Percentiles rank a stretch among this genome's conserved stretches.
Conservation (phyloP, 1,140 invertebrate species). For the Lasioglossum albipes region DNA sequence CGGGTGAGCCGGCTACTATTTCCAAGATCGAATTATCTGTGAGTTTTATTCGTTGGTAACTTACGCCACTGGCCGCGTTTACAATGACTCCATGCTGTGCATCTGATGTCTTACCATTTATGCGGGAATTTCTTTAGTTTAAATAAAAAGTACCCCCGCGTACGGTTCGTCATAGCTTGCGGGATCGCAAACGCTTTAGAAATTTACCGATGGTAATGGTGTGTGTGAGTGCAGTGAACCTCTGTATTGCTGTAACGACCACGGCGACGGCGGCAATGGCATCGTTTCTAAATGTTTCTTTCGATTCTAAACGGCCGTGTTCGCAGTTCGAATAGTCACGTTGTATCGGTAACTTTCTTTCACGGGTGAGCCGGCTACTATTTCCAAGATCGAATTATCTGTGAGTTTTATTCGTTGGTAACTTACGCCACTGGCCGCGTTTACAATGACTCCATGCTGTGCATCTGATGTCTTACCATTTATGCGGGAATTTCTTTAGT, state of each 20-base stretch:
- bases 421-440: slow-evolving; percentile 67
- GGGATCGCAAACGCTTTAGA: not conserved
- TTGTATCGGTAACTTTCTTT: slow-evolving; percentile 17
- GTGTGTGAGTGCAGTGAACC: slow-evolving; percentile 11
- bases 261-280: slow-evolving; percentile 55
- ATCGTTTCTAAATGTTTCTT: slow-evolving; percentile 55
- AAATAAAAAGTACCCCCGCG: slow-evolving; percentile 38
- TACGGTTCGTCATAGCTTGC: not conserved
- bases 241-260: slow-evolving; percentile 19
- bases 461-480: slow-evolving; percentile 40
- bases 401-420: slow-evolving; percentile 56
- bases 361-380: slow-evolving; percentile 23
- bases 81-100: slow-evolving; percentile 58
- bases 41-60: slow-evolving; percentile 56
- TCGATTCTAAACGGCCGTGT: slow-evolving; percentile 17
- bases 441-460: slow-evolving; percentile 63
- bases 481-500: slow-evolving; percentile 63
- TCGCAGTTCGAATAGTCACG: slow-evolving; percentile 15
- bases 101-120: slow-evolving; percentile 48
- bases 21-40: slow-evolving; percentile 41
- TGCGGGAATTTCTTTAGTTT: slow-evolving; percentile 64
- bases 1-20: slow-evolving; percentile 22
- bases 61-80: slow-evolving; percentile 69
- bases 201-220: slow-evolving; percentile 5
- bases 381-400: slow-evolving; percentile 34